Base-by-base conservation (phyloP, 2,797 vertebrate genomes). In the Coluber constrictor region DNA sequence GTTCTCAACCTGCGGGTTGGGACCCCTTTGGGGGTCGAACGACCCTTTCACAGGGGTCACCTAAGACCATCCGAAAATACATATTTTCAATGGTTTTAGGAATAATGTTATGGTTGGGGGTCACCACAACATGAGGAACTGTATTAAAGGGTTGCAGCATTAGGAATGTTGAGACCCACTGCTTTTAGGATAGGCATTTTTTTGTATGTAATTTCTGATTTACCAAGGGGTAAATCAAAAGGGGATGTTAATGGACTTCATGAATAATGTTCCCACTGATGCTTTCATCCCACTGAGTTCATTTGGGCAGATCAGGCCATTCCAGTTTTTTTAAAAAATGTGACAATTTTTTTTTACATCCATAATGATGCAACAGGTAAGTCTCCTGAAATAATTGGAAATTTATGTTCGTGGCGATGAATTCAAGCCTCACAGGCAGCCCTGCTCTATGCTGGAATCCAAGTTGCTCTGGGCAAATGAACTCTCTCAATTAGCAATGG, bases 401-500 rank as follows among this genome's bases (percentile, higher is more conserved):
- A 43, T 60, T 16, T 79, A 16, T 20, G 56, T 91, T 59, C 43
- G 7, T 51, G 37, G 51, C 13, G 10, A 51, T 59, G 16, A 86
- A 60, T 6, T 91, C 25, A 32, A n/a, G n/a, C n/a, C 51, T 32
- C 18, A 55, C 61, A 32, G 56, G 13, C 18, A 29, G n/a, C 51
- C 57, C 79, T 57, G 7, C 54, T 60, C 56, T 51, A 91, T n/a
- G 79, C 13, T 29, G 27, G 57, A 16, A 51, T 91, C 43, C 37
- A 86, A 61, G 20, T 10, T 56, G 37, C 61, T 88, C 61, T 47
- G 7, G 13, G 18, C 25, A 51, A n/a, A 93, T 51, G 51, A 60
- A 60, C 59, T 12, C 25, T 90, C 87, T 90, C 70, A 74, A 87
- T 90, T 94, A 93, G 91, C 16, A 90, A 57, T 93, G 91, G 88